These are phyloP conservation scores for Alligator sinensis DNA, from an alignment of 2,113 vertebrate genomes.

Conservation along the genomic window DNA sequence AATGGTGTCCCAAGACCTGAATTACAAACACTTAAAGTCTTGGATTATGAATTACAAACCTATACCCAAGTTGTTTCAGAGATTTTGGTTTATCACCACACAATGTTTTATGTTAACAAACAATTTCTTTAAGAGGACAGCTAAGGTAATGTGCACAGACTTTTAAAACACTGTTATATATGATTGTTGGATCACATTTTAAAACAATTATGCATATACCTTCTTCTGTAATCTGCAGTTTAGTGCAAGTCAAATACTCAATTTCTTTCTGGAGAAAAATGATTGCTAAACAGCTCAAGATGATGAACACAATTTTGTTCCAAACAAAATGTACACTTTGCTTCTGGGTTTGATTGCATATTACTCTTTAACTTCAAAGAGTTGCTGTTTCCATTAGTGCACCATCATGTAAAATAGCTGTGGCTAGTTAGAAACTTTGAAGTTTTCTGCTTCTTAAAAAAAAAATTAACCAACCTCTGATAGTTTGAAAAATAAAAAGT, in stretches of 20 bases:
- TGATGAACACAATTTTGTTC: not conserved
- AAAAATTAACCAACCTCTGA: accelerated
- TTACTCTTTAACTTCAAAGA: not conserved
- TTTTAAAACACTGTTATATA: not conserved
- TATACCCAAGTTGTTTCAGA: not conserved
- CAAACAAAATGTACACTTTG: not conserved
- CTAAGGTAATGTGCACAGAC: not conserved
- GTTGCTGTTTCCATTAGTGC: not conserved
- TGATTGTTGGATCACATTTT: not conserved
- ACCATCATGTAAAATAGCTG: not conserved
- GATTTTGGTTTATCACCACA: not conserved
- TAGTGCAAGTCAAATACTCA: not conserved
- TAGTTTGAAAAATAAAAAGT: not conserved
- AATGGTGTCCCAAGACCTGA: not conserved
- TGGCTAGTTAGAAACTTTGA: not conserved
- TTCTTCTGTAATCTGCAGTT: not conserved
- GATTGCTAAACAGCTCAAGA: not conserved
- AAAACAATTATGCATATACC: not conserved
- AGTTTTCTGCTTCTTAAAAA: not conserved
- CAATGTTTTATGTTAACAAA: not conserved
- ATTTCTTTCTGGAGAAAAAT: not conserved
- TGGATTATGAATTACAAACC: not conserved
- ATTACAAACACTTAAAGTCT: not conserved
- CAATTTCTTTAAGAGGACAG: not conserved
- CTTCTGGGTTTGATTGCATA: not conserved